Percentiles rank a stretch among this genome's conserved stretches.
Conservation (phyloP, 1,140 invertebrate genomes). For the Neodiprion virginianus region DNA sequence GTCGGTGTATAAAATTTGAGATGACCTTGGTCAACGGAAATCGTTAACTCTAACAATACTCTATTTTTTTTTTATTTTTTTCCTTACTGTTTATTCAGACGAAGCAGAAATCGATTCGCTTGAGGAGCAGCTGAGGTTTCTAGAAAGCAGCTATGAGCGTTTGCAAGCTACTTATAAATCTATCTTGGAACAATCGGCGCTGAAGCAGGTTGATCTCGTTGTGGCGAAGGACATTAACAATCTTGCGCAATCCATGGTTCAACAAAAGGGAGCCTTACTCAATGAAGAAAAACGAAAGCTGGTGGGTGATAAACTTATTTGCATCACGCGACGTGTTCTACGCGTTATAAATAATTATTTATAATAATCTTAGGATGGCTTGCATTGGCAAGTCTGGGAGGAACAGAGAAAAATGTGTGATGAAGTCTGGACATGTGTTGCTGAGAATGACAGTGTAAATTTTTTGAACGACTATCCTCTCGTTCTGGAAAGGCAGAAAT, state of each 20-base stretch:
- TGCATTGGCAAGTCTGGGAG: neutral
- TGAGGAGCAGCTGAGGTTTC: neutral
- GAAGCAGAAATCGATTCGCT: neutral
- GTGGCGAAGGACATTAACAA: neutral
- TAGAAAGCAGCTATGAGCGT: neutral
- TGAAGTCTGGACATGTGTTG: neutral
- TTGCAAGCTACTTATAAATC: neutral
- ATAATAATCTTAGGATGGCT: neutral
- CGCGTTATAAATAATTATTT: no score
- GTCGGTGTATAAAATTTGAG: neutral
- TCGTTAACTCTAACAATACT: neutral
- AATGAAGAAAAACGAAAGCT: neutral
- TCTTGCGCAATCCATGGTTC: neutral
- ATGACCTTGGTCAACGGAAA: neutral
- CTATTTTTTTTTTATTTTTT: neutral
- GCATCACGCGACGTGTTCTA: no score
- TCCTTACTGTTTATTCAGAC: neutral
- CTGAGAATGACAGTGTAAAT: neutral
- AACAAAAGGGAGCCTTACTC: neutral
- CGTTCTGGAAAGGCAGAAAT: neutral
- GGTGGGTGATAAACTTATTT: neutral
- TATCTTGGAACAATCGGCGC: neutral
- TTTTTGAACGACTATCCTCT: neutral
- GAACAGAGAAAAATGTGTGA: neutral
- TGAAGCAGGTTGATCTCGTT: neutral